phyloP scores from a whole-genome alignment of 2,113 vertebrate genomes.

The Carassius carassius region DNA sequence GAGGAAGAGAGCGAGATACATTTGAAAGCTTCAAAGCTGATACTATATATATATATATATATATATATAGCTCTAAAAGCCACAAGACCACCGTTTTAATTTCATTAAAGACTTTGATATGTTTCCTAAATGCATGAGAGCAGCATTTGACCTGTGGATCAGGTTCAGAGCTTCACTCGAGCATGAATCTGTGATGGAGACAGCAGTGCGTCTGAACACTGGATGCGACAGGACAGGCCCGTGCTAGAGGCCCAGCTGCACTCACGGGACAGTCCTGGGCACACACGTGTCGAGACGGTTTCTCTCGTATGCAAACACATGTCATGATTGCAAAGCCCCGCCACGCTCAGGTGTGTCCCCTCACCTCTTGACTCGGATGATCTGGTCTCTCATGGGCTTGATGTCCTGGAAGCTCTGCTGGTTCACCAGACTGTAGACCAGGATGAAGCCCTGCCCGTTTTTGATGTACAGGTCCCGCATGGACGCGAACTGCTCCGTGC shows the following conservation, averaged over 20 bases:
- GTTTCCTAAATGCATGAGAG: neutral
- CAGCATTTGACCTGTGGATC: neutral
- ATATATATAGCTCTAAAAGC: too few species aligned
- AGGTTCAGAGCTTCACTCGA: neutral
- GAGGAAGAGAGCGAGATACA: too few species aligned
- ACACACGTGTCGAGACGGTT: too few species aligned
- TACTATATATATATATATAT: too few species aligned
- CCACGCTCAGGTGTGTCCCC: neutral
- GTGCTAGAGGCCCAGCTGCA: neutral
- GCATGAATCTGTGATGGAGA: neutral
- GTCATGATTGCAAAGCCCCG: too few species aligned
- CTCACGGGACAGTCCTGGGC: neutral
- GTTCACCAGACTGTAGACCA: constrained; percentile 83
- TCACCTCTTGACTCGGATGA: constrained; percentile 96
- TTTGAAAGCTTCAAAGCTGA: too few species aligned
- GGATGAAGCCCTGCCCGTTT: too few species aligned
- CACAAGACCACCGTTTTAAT: neutral
- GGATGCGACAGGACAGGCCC: neutral
- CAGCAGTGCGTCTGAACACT: neutral
- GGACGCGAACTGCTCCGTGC: constrained; percentile 95
- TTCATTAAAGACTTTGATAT: too few species aligned
- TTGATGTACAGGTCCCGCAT: too few species aligned
- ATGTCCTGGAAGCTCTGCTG: constrained; percentile 98
- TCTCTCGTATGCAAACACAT: too few species aligned
- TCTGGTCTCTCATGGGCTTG: constrained; percentile 94